Evolutionary conservation across 2,888 invertebrate species (phyloP).

Genomic region (Tholera decimalis): DNA sequence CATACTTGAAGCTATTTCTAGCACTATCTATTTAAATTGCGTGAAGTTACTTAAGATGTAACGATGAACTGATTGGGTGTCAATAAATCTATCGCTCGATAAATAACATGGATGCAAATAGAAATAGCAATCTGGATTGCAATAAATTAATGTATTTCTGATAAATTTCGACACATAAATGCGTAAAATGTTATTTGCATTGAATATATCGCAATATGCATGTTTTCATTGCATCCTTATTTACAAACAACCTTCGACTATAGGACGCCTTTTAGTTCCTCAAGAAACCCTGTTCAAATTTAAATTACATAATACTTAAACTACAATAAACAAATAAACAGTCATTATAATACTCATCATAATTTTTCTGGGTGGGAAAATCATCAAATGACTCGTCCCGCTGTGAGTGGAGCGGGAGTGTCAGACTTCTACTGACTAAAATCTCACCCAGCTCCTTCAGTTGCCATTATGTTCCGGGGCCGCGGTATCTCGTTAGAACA

Average conservation of each 20-base stretch:
- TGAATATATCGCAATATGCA: not conserved
- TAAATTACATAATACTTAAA: too few species aligned
- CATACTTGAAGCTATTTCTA: not conserved
- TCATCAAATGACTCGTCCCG: too few species aligned
- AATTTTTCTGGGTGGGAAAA: too few species aligned
- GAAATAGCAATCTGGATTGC: conserved; percentile 10
- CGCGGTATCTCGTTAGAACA: too few species aligned
- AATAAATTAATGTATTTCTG: not conserved
- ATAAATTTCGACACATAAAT: conserved; percentile 1
- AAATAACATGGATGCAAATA: conserved; percentile 8
- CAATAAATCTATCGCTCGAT: not conserved
- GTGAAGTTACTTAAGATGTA: not conserved
- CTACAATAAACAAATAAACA: not conserved
- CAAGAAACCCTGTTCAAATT: not conserved
- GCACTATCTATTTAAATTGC: not conserved
- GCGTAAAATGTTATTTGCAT: not conserved
- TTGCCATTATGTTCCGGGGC: too few species aligned
- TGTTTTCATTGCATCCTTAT: conserved; percentile 15
- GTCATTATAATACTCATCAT: not conserved
- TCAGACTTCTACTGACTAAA: too few species aligned
- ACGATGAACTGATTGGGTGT: not conserved
- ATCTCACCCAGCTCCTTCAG: too few species aligned
- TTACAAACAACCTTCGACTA: conserved; percentile 3
- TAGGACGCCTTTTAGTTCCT: not conserved
- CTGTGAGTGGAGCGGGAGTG: too few species aligned